Evolutionary conservation across 2,113 vertebrate species (phyloP).

Genomic region (Actenoides hombroni): DNA sequence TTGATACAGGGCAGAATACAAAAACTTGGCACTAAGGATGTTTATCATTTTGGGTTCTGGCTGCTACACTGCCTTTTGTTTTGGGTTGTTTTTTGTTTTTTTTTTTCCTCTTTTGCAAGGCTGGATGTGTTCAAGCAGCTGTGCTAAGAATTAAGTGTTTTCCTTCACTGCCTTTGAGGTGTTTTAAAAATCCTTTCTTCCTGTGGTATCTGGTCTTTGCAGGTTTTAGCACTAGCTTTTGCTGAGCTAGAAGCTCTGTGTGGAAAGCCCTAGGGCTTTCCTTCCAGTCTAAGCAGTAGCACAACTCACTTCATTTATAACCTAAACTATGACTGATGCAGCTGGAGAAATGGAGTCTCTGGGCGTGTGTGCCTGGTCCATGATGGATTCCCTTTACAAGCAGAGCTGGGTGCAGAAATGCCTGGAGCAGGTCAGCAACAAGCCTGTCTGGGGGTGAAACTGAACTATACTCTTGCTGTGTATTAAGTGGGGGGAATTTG

Average conservation of each 20-base stretch:
- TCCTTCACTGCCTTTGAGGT: not conserved
- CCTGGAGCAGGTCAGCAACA: rapidly evolving
- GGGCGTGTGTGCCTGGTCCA: rapidly evolving
- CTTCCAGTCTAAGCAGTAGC: not conserved
- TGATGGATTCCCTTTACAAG: not conserved
- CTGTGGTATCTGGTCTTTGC: no score
- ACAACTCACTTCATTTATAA: not conserved
- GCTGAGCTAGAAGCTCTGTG: not conserved
- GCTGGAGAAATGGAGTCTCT: not conserved
- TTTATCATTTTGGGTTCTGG: not conserved
- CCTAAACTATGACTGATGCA: not conserved
- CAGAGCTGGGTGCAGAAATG: not conserved
- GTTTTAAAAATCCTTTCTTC: not conserved
- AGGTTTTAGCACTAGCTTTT: not conserved
- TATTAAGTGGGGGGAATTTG: not conserved
- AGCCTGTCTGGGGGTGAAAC: not conserved
- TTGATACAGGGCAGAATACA: not conserved
- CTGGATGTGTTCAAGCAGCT: not conserved
- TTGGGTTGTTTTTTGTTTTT: not conserved
- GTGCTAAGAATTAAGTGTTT: not conserved
- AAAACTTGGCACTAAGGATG: not conserved
- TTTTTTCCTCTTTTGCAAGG: not conserved
- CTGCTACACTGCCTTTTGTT: not conserved
- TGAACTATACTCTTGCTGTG: not conserved
- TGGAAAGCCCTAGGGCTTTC: not conserved